Evolutionary conservation across 2,113 vertebrate species (phyloP).

Genomic region (Solenodon paradoxus): DNA sequence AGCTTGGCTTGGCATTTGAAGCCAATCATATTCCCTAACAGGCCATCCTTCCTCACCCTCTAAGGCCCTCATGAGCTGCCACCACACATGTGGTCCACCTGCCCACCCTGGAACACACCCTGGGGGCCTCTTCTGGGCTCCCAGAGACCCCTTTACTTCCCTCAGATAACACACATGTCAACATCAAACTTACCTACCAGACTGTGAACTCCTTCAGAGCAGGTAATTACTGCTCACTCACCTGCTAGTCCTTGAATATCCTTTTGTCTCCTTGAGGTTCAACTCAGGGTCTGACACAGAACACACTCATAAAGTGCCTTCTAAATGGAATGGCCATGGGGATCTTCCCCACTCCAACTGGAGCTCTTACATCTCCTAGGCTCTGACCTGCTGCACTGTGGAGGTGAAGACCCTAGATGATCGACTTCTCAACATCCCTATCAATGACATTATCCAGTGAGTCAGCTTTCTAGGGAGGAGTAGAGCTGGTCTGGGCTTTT

Average conservation of each 20-base stretch:
- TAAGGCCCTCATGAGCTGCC: background rate
- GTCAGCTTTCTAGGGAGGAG: constrained; percentile 59
- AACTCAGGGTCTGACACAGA: background rate
- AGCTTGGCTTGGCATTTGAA: background rate
- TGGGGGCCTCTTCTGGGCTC: background rate
- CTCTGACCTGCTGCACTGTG: constrained; percentile 90
- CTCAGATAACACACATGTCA: background rate
- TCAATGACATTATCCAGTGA: constrained; percentile 96
- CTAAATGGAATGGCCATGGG: background rate
- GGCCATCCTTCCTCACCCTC: background rate
- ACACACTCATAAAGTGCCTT: background rate
- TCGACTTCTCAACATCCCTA: constrained; percentile 89
- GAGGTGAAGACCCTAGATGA: constrained; percentile 92
- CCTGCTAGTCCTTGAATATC: background rate
- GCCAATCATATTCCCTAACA: background rate
- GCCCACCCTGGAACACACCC: background rate
- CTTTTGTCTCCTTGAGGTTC: background rate
- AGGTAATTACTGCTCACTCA: background rate
- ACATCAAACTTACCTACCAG: background rate
- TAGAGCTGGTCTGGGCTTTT: background rate
- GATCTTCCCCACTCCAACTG: background rate
- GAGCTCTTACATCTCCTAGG: constrained; percentile 80
- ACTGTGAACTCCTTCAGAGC: background rate
- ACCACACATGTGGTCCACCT: background rate
- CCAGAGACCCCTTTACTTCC: background rate